Conservation (phyloP, 2,797 vertebrate genomes). For the Aplochiton taeniatus region DNA sequence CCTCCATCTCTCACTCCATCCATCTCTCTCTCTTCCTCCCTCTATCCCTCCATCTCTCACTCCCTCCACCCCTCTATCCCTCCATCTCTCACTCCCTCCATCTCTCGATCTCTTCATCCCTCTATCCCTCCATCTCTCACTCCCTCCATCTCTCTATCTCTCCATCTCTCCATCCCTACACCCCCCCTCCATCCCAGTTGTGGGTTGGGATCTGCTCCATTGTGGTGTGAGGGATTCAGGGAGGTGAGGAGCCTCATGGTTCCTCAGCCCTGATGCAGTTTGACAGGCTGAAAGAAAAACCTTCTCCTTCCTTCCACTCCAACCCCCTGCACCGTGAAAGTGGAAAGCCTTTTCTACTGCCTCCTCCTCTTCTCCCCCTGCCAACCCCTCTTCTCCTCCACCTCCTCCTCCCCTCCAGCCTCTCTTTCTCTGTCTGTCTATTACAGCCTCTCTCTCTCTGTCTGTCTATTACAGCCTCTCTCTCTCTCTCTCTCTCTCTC, state of each 20-base stretch:
- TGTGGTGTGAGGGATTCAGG: conserved; percentile 84
- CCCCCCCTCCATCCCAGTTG: conserved; percentile 66
- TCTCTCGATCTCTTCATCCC: conserved; percentile 66
- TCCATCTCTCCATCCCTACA: no score
- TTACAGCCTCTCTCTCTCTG: no score
- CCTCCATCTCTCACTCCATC: no score
- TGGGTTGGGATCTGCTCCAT: conserved; percentile 98
- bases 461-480: no score
- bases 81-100: conserved; percentile 58
- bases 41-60: conserved; percentile 55
- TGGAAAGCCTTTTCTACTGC: conserved; percentile 65
- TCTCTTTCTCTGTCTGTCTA: no score
- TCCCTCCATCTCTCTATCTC: no score
- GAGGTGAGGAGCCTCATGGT: conserved; percentile 78
- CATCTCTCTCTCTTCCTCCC: neutral
- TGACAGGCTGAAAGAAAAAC: conserved; percentile 96
- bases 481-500: neutral
- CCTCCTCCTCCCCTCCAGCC: conserved; percentile 12
- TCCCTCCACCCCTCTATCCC: no score
- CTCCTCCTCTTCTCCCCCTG: conserved; percentile 46
- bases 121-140: no score
- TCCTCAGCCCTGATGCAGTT: conserved; percentile 93
- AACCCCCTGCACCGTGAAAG: conserved; percentile 67
- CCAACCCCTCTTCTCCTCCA: conserved; percentile 57
- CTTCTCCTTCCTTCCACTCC: conserved; percentile 74